Base-by-base conservation (phyloP, 2,888 invertebrate genomes). In the Philonicus albiceps region DNA sequence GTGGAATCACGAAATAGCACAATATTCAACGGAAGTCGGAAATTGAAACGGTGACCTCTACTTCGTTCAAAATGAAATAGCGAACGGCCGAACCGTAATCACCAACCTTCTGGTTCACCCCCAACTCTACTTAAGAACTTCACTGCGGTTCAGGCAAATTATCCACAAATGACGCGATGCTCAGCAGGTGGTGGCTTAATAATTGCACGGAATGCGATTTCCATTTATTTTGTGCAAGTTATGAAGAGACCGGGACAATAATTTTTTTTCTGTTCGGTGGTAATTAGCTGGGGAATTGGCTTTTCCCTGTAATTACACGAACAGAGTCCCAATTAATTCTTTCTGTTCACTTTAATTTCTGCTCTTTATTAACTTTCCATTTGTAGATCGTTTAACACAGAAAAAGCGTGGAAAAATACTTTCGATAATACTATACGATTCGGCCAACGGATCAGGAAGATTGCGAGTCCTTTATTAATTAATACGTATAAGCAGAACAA, bases 1-100 rank as follows among this genome's bases (percentile, higher is more conserved):
- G 37, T 27, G 22, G 84, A 37, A 72, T 22, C 84, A 84, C 73
- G 84, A 40, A 84, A 84, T 22, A 27, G n/a, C 30, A 40, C 43
- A 40, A 72, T 73, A 72, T 40, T 37, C 19, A 37, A n/a, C 84
- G 84, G 84, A 84, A 84, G 84, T 84, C 84, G 84, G 84, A 84
- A 84, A 84, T 84, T 72, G 84, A 72, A 84, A 73, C 84, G 73
- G 84, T 84, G 84, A 84, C 84, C 84, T 84, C 84, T 72, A 84
- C 84, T 31, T 19, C 16, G 40, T 37, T 13, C 19, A 72, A 72
- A 49, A 72, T 11, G 22, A 73, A 84, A 84, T 73, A 40, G 84
- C 72, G 72, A 73, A 84, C 72, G 84, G 64, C 84, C 73, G 84
- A 22, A 19, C 43, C 13, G 74, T 74, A 73, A 84, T 73, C 73